Percentiles rank a stretch among this genome's conserved stretches.
These are phyloP conservation scores for Rhynchotus rufescens DNA, from an alignment of 2,797 vertebrate genomes.

Conservation along the genomic window DNA sequence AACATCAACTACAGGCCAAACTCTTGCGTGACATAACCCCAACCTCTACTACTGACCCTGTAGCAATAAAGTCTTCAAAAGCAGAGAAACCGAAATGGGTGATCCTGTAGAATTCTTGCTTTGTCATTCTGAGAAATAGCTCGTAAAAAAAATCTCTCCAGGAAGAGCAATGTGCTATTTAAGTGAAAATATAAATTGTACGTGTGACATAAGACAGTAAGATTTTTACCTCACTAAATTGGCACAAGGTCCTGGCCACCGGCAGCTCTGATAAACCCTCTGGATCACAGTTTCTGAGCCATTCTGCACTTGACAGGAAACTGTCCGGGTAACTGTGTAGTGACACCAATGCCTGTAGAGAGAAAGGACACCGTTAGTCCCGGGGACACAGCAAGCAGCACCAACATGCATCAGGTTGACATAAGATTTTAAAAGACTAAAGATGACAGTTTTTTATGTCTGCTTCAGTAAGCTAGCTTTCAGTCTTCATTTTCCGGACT, in stretches of 20 bases:
- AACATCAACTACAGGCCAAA: slow-evolving; percentile 33
- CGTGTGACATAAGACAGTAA: neutral
- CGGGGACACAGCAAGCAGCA: neutral
- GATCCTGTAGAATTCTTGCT: slow-evolving; percentile 50
- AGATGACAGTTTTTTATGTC: neutral
- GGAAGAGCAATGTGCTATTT: slow-evolving; percentile 14
- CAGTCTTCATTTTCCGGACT: neutral
- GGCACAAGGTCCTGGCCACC: slow-evolving; percentile 94
- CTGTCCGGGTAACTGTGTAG: slow-evolving; percentile 89
- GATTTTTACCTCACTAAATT: slow-evolving; percentile 92
- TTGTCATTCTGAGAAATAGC: slow-evolving; percentile 28
- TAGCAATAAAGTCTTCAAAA: slow-evolving; percentile 41
- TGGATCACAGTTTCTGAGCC: slow-evolving; percentile 93
- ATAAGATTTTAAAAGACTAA: no score
- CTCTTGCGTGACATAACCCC: slow-evolving; percentile 17
- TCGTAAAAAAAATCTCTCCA: neutral
- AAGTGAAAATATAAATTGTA: neutral
- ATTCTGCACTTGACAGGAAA: slow-evolving; percentile 95
- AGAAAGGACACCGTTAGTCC: slow-evolving; percentile 20
- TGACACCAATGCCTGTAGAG: slow-evolving; percentile 94
- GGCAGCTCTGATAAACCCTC: slow-evolving; percentile 93
- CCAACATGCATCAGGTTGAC: neutral
- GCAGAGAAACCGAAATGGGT: slow-evolving; percentile 19
- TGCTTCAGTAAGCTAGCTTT: neutral
- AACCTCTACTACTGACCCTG: slow-evolving; percentile 13